Evolutionary conservation across 2,888 invertebrate species (phyloP), one percentile per base, ranked within the genome.

Genomic region (Phaonia tiefii): DNA sequence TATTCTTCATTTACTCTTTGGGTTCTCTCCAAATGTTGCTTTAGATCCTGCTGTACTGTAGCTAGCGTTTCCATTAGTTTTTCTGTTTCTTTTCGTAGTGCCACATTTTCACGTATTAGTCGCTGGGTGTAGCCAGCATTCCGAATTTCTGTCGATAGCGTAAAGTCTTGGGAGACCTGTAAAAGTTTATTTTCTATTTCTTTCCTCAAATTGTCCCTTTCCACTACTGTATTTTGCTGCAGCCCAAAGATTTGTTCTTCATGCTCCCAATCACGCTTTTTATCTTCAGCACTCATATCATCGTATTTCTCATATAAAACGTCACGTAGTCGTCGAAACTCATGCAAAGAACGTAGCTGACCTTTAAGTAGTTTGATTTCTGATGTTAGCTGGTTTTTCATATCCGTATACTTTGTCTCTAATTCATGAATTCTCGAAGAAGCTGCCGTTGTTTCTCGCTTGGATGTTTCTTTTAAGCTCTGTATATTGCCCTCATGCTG

Each of bases 51-150:
- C 54, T 94, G 92, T 51, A 96, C 87, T 81, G 93, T 92, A 60
- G 93, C 91, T 86, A 95, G 95, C 0, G 93, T 92, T 15, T 91
- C 88, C 60, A 95, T 91, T 88, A 96, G 92, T n/a, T 89, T 91
- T 85, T 95, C 94, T 22, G 96, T 90, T 91, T 96, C 96, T 87
- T 95, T 95, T 87, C 95, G 96, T 4, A 96, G 92, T 0, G 95
- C 94, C 78, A 96, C 95, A 87, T 97, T 97, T 91, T 97, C 97
- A 80, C 96, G 92, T 31, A 97, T 95, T 0, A 96, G 94, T 79
- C 96, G 92, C 84, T 97, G 96, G 0, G 97, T 97, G 1, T 97
- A 96, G 26, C 97, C 96, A 0, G 97, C 96, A 87, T 97, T 96
- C 79, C 97, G 93, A 65, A 96, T 92, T 87, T 97, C 96, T 44